Percentiles rank a stretch among this genome's conserved stretches.
These are phyloP conservation scores for Anolis apletophallus DNA, from an alignment of 2,797 vertebrate genomes.

Conservation along the genomic window DNA sequence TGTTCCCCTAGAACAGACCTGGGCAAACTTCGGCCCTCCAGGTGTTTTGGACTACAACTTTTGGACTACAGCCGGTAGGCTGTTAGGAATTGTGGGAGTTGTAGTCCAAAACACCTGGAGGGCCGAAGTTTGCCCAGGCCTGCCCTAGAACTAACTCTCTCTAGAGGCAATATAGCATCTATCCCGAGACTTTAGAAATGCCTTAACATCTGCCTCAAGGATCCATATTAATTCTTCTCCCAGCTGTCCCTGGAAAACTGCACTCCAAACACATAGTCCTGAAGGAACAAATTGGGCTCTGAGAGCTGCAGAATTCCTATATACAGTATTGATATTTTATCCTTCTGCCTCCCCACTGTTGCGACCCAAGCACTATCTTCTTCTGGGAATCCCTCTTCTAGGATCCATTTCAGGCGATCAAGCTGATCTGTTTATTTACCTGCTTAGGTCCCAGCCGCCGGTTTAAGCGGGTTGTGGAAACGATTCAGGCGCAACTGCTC, in stretches of 20 bases:
- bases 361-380: not conserved
- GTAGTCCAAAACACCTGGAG: no score
- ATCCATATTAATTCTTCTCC: not conserved
- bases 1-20: not conserved
- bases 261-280: not conserved
- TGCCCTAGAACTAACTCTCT: not conserved
- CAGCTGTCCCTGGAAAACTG: not conserved
- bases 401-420: no score
- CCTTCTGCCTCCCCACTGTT: not conserved
- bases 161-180: not conserved
- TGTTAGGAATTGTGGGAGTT: no score
- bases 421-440: not conserved
- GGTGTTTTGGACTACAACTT: no score
- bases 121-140: no score
- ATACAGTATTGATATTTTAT: not conserved
- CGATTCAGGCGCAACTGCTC: constrained; percentile 93
- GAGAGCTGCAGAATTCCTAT: not conserved
- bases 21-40: no score
- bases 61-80: no score
- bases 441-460: constrained; percentile 90
- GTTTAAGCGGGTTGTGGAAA: constrained; percentile 94
- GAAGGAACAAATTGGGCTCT: not conserved
- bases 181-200: not conserved
- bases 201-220: not conserved
- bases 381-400: not conserved